Evolutionary conservation across 1,140 invertebrate genomes (phyloP), one percentile per base, ranked within the genome.

Genomic region (Dinoponera quadriceps): DNA sequence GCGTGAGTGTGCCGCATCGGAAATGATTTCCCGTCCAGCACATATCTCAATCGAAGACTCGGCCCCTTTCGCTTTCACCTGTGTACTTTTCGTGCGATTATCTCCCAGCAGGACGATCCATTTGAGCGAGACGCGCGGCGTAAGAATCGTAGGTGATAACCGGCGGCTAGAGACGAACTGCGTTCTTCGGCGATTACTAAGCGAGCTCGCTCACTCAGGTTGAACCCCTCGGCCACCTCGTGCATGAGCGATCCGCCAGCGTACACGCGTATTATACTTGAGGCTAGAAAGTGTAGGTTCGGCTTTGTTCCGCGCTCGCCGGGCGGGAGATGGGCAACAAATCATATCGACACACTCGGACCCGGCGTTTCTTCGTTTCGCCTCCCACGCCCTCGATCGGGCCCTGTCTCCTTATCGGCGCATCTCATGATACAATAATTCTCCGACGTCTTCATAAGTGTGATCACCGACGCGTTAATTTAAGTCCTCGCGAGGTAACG

Each of bases 301-400:
- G 25, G 81, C 63, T 86, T 86, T 83, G 85, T 69, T 87, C 71
- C 25, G n/a, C 54, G 48, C 27, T 57, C 27, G 49, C 3, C 27
- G 48, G 59, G 65, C 84, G 57, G 57, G 78, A 77, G 55, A 49
- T 48, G 54, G 18, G 62, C 82, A 74, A 87, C 82, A 88, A 88
- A 87, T 88, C 86, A 88, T 87, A 88, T 84, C 85, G 85, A 81
- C 86, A 74, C 78, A 77, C 71, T 29, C 60, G 54, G 33, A 51
- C 33, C 16, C 69, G 13, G 29, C 16, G 60, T 87, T 82, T 81
- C 74, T 84, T 75, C 75, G 57, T 72, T 44, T 69, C 51, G 13
- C 65, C 85, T 84, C 82, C 85, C 69, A 88, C 85, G 75, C 65
- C 51, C 69, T 55, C 55, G 57, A 83, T 84, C 86, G 84, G 73